Base-by-base conservation (phyloP, 2,888 invertebrate species). In the Rosalia funebris region DNA sequence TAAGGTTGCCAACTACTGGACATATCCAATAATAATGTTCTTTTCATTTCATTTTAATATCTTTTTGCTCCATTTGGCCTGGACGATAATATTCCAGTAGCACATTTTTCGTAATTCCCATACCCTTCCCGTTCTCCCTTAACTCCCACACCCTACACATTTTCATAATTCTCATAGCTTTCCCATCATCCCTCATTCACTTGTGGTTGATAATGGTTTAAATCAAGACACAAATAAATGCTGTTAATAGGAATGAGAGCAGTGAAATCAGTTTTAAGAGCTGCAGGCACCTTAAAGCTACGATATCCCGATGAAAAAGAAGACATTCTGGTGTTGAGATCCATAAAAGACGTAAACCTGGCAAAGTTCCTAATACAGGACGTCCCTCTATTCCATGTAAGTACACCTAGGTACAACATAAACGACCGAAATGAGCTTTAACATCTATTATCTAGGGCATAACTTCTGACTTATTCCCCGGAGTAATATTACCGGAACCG, bases 181-280 rank as follows among this genome's bases (percentile, higher is more conserved):
- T n/a, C n/a, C n/a, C n/a, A n/a, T n/a, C n/a, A n/a, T n/a, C n/a
- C n/a, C n/a, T n/a, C n/a, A n/a, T n/a, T n/a, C n/a, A n/a, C n/a
- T n/a, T n/a, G n/a, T n/a, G n/a, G n/a, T n/a, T n/a, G n/a, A n/a
- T n/a, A n/a, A n/a, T n/a, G n/a, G n/a, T n/a, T n/a, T n/a, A n/a
- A n/a, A n/a, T n/a, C n/a, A n/a, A n/a, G n/a, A n/a, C n/a, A n/a
- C n/a, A n/a, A n/a, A n/a, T n/a, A n/a, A n/a, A n/a, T n/a, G n/a
- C n/a, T n/a, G n/a, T n/a, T n/a, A n/a, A n/a, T 48, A 88, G 88
- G 91, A 4, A 96, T 98, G 96, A 85, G 98, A 63, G 96, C 97
- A 0, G 96, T 98, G 0, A 97, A 97, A 77, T 92, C 93, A 0
- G 97, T 98, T 0, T 81, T 98, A 37, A 89, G 93, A 57, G 96